Evolutionary conservation across 2,113 vertebrate genomes (phyloP), one percentile per base, ranked within the genome.

Genomic region (Castor canadensis): DNA sequence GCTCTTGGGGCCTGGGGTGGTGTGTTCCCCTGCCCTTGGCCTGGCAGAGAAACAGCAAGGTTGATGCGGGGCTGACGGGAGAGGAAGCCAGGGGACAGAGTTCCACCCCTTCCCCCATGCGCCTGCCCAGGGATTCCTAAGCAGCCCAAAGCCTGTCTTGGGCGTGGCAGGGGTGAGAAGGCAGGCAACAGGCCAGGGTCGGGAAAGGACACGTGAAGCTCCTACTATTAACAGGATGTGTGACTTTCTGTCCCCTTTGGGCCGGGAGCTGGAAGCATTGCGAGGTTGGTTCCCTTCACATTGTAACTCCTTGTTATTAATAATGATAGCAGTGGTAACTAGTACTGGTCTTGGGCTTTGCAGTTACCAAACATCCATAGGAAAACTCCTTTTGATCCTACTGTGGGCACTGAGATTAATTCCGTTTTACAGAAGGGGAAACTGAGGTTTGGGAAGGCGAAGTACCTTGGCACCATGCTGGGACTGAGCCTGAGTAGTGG

Each of bases 11-110:
- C n/a, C 86, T 79, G 22, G 43, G 66, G 64, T 40, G 73, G 13
- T 64, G 17, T 26, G 16, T 93, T 96, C 67, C n/a, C 81, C 49
- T 95, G 81, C 40, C 71, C 64, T 89, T 93, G 80, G 54, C n/a
- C 85, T 95, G 77, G 62, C 24, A 82, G n/a, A 92, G 52, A 88
- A 77, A 87, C n/a, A 85, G 49, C 64, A 95, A 95, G 24, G 93
- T 16, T 6, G 26, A 40, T 80, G 88, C 47, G 49, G 60, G 22
- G 47, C 47, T 91, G 80, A 24, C 30, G 56, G 72, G 49, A 95
- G n/a, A 38, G 20, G 45, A 89, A 62, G 58, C 6, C 5, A 49
- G 26, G 56, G 56, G 22, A 62, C 43, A 83, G 60, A 64, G 19
- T 30, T 86, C 71, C 13, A 9, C 19, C 24, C 22, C 6, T 5